Evolutionary conservation across 2,797 vertebrate species (phyloP).

Genomic region (Botia almorhae): DNA sequence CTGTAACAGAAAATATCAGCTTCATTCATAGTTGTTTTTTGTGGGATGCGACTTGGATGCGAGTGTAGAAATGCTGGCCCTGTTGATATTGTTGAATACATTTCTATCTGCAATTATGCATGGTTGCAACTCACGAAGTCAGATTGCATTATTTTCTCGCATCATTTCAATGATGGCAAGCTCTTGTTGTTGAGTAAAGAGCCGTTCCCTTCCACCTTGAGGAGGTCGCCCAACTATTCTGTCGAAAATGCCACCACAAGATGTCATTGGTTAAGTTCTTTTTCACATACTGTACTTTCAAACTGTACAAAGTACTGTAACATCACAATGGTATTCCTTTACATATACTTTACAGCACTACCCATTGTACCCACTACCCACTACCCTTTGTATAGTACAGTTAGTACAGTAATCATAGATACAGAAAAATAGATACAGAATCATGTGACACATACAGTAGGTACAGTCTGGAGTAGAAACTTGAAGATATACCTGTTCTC

Average conservation of each 20-base stretch:
- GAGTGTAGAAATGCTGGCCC: slow-evolving; percentile 27
- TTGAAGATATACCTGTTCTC: too few relatives aligned
- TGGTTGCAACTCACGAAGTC: slow-evolving; percentile 5
- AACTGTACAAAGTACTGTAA: slow-evolving; percentile 7
- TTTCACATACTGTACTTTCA: slow-evolving; percentile 1
- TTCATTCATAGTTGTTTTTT: not conserved
- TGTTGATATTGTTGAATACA: slow-evolving; percentile 32
- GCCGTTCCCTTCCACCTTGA: too few relatives aligned
- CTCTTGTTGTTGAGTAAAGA: not conserved
- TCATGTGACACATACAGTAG: not conserved
- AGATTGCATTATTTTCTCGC: slow-evolving; percentile 11
- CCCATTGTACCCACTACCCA: too few relatives aligned
- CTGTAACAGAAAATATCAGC: slow-evolving; percentile 22
- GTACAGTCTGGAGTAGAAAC: slow-evolving; percentile 1
- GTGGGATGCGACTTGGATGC: slow-evolving; percentile 25
- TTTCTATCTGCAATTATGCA: not conserved
- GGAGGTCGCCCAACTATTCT: too few relatives aligned
- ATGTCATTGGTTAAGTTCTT: too few relatives aligned
- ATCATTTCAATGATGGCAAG: slow-evolving; percentile 22
- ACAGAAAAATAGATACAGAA: not conserved
- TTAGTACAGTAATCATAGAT: not conserved
- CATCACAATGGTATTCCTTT: not conserved
- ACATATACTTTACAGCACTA: not conserved
- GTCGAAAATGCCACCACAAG: too few relatives aligned
- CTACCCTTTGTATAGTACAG: too few relatives aligned